Percentiles rank a stretch among this genome's conserved stretches.
These are phyloP conservation scores for Tragulus kanchil DNA, from an alignment of 2,113 vertebrate genomes.

Conservation along the genomic window DNA sequence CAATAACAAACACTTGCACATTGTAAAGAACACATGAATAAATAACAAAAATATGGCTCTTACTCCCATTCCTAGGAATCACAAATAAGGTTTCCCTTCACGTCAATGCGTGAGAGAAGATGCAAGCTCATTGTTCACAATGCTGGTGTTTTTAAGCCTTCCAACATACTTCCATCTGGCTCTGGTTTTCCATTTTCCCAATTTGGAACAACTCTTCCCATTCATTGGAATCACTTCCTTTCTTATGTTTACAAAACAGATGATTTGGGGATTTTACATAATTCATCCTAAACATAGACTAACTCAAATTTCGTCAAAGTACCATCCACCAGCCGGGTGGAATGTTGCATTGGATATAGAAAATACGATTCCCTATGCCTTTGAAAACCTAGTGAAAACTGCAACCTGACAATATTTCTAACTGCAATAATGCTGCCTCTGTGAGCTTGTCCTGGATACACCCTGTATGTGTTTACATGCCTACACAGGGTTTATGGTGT, in stretches of 20 bases:
- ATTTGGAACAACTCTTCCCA: constrained; percentile 75
- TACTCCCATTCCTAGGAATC: background rate
- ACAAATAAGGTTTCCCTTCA: constrained; percentile 35
- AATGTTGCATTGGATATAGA: constrained; percentile 73
- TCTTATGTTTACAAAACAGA: constrained; percentile 77
- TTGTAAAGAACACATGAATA: constrained; percentile 20
- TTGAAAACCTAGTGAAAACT: constrained; percentile 75
- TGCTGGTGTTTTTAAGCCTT: constrained; percentile 13
- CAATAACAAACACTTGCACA: constrained; percentile 12
- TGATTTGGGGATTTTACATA: constrained; percentile 76
- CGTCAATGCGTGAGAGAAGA: constrained; percentile 11
- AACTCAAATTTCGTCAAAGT: constrained; percentile 76
- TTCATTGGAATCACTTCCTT: constrained; percentile 72
- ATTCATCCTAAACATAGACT: constrained; percentile 77
- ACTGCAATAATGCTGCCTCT: constrained; percentile 79
- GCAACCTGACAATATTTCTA: constrained; percentile 81
- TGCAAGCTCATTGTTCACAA: background rate
- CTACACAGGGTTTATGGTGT: constrained; percentile 70
- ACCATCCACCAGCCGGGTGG: constrained; percentile 78
- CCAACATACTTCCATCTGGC: constrained; percentile 74
- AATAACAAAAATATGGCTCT: background rate
- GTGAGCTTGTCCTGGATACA: constrained; percentile 64
- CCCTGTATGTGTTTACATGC: constrained; percentile 75
- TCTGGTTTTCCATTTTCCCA: constrained; percentile 76
- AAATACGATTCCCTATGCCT: constrained; percentile 79